Evolutionary conservation across 2,797 vertebrate genomes (phyloP), one percentile per base, ranked within the genome.

Genomic region (Ispidina picta): DNA sequence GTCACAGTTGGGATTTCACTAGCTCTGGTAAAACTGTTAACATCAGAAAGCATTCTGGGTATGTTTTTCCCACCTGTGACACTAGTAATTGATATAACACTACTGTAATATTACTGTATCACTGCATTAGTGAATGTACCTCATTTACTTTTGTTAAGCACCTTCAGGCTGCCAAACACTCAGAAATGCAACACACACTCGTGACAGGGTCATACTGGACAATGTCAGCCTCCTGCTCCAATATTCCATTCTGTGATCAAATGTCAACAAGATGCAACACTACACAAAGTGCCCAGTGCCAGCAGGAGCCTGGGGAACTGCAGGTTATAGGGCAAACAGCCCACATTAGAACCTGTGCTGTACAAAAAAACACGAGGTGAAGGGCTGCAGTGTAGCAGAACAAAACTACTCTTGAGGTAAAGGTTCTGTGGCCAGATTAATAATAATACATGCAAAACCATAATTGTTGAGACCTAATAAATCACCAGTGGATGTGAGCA

Each of bases 321-420:
- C 75, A 95, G 69, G 49, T 93, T 89, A 62, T 19, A 89, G 41
- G 19, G 92, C 92, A 94, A 87, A 92, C 62, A 94, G 69, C 84
- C 76, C 79, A 58, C 75, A 68, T 92, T 91, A 95, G 74, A 88
- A 84, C 64, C 22, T 19, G 8, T 33, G 71, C 77, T 79, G 60
- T 83, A 46, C 71, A 94, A 93, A 93, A 56, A 94, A 92, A 92
- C 78, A 88, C 6, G 20, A 82, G 60, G 68, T 88, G 92, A 93
- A 93, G 64, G 77, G 76, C 86, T 51, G 74, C 81, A 93, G 78
- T 91, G 86, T 91, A 46, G 56, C 68, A 64, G 78, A 90, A 95
- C 88, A 93, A 91, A 93, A 54, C 37, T 26, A 82, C 91, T 74
- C 92, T 84, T 88, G 62, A 94, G 81, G 83, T 29, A 71, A 93